Evolutionary conservation across 2,797 vertebrate species (phyloP), one percentile per base, ranked within the genome.

Genomic region (Muscicapa striata): DNA sequence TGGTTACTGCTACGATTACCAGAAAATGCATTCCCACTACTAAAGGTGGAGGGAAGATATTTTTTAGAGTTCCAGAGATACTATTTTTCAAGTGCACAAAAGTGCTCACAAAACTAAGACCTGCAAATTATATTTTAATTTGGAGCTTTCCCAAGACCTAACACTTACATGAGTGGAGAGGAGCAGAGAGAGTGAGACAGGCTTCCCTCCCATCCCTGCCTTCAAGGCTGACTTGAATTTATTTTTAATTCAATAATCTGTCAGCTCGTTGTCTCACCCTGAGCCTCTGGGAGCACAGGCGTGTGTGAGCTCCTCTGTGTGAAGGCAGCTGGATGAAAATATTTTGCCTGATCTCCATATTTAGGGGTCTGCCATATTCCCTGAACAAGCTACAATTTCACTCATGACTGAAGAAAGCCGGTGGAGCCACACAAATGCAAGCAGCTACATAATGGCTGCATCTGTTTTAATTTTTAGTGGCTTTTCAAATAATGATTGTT

Each of bases 331-430:
- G 5, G 62, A 32, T 93, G 93, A 96, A 95, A 94, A 93, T 72
- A 94, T 94, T 96, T 92, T 90, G 91, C 87, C 90, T 93, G 52
- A 94, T 95, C 91, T 77, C 90, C 91, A 84, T 91, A 94, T 93
- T 95, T 73, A 95, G 69, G 61, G 86, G 34, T 62, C 83, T 96
- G 85, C 86, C 68, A 66, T 91, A 94, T 74, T 95, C 95, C 87
- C 93, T 36, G 41, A 96, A 92, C 92, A 95, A 94, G 90, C 87
- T 90, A 91, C 92, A 94, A 92, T 96, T 96, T 96, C 91, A 96
- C 84, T 92, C 92, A 75, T 93, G 94, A 90, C 75, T 95, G 87
- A 79, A 80, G 85, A 75, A 94, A 95, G 72, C 85, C 22, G 7
- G 91, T 89, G 94, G 52, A 93, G 75, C 68, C 78, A 74, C 5